Evolutionary conservation across 2,113 vertebrate species (phyloP), one percentile per base, ranked within the genome.

Genomic region (Pseudolaguvia tuberculata): DNA sequence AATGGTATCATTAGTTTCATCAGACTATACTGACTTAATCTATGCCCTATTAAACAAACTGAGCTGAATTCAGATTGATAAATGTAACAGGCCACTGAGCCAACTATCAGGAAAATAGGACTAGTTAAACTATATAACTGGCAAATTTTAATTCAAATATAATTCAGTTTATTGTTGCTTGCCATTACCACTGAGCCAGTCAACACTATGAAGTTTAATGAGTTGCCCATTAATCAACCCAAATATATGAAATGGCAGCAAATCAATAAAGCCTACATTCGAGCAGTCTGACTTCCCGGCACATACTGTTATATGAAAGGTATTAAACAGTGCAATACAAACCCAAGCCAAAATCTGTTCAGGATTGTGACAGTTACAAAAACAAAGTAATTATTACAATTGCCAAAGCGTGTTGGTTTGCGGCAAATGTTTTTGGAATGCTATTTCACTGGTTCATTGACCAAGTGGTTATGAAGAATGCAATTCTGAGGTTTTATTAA

Each of bases 181-280:
- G 23, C 50, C 3, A 55, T 74, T 66, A 61, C 48, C 73, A 58
- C n/a, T 23, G 45, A 68, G 42, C 14, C 50, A 20, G 68, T 76
- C 52, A 50, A 50, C 53, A 68, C 20, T 45, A 50, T 48, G 52
- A 67, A 67, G 62, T 47, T 29, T 56, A 53, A 45, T 31, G 62
- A 48, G 42, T 50, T 75, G 55, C 63, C 50, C 25, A 68, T 75
- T 75, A 75, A 67, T 75, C 73, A 21, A 18, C 20, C 17, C 58
- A 53, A 59, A 51, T 76, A 68, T 68, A 47, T 50, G 53, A 68
- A 42, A 48, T 68, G 73, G 47, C 73, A 76, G 53, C 29, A 76
- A 76, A 76, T 76, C 73, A 59, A 68, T 76, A 18, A 11, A 51
- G 42, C 2, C 73, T 29, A 23, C 1, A 25, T 20, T 55, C 2